phyloP scores from a whole-genome alignment of 1,140 invertebrate species.

The Monomorium pharaonis region DNA sequence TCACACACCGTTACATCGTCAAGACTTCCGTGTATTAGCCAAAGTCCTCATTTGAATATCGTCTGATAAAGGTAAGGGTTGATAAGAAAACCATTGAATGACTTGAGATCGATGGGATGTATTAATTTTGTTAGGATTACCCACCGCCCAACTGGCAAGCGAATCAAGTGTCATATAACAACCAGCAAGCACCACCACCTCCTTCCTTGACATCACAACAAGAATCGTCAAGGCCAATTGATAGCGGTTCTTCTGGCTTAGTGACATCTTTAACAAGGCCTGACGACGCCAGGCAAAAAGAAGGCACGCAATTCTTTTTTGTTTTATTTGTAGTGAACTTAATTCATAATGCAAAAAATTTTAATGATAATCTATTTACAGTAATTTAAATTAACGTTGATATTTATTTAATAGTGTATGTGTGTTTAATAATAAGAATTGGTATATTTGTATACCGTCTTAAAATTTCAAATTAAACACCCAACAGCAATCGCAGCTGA shows the following conservation, averaged over 20 bases:
- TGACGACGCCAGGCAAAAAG: slow-evolving; percentile 82
- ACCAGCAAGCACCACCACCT: slow-evolving; percentile 79
- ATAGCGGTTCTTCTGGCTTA: slow-evolving; percentile 73
- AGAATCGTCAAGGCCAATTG: slow-evolving; percentile 74
- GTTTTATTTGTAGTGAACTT: background rate
- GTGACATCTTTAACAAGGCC: slow-evolving; percentile 75
- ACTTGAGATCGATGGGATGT: slow-evolving; percentile 53
- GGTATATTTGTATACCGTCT: slow-evolving; percentile 2
- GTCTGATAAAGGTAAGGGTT: slow-evolving; percentile 77
- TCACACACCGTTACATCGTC: slow-evolving; percentile 70
- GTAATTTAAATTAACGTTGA: background rate
- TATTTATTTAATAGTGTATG: background rate
- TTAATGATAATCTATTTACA: too few species aligned
- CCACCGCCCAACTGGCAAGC: slow-evolving; percentile 82
- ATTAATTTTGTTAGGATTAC: slow-evolving; percentile 81
- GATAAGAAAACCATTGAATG: slow-evolving; percentile 58
- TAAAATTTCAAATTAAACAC: slow-evolving; percentile 66
- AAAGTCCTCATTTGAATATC: slow-evolving; percentile 74
- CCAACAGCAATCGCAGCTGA: slow-evolving; percentile 91
- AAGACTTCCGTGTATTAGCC: slow-evolving; percentile 74
- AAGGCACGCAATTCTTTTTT: slow-evolving; percentile 77
- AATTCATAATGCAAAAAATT: background rate
- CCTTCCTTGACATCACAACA: slow-evolving; percentile 71
- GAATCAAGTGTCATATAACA: slow-evolving; percentile 81
- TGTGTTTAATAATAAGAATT: background rate